Evolutionary conservation across 2,888 invertebrate genomes (phyloP).

Genomic region (Catonia carolina): DNA sequence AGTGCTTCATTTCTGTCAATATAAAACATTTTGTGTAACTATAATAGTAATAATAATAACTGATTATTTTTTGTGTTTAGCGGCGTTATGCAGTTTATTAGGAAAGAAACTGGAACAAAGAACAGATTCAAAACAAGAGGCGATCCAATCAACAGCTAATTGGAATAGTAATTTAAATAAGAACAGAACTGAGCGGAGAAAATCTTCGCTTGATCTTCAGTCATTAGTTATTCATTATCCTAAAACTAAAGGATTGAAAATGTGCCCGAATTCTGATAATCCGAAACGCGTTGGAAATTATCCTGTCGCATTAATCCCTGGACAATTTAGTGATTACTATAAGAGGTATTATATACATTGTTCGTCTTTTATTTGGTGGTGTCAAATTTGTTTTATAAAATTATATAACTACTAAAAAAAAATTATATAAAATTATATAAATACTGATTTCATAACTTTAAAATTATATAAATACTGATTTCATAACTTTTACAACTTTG

Average conservation of each 20-base stretch:
- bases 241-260: slow-evolving; percentile 44
- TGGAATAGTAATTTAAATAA: slow-evolving; percentile 86
- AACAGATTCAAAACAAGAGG: slow-evolving; percentile 41
- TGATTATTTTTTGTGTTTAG: too few relatives aligned
- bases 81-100: background rate
- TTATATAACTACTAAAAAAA: too few relatives aligned
- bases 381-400: too few relatives aligned
- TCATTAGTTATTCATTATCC: slow-evolving; percentile 80
- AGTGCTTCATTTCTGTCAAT: too few relatives aligned
- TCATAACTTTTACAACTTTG: too few relatives aligned
- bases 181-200: slow-evolving; percentile 57
- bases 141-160: slow-evolving; percentile 75
- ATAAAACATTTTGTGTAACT: too few relatives aligned
- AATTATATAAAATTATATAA: too few relatives aligned
- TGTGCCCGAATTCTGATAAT: slow-evolving; percentile 44
- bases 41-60: too few relatives aligned
- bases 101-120: slow-evolving; percentile 22
- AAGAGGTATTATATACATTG: slow-evolving; percentile 48
- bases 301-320: slow-evolving; percentile 89
- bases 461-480: too few relatives aligned
- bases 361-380: slow-evolving; percentile 17
- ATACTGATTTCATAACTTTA: too few relatives aligned
- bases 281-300: slow-evolving; percentile 58
- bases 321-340: slow-evolving; percentile 90
- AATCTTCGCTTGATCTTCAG: slow-evolving; percentile 87